These are phyloP conservation scores for Holcopasites calliopsidis DNA, from an alignment of 1,140 invertebrate species.

Conservation along the genomic window DNA sequence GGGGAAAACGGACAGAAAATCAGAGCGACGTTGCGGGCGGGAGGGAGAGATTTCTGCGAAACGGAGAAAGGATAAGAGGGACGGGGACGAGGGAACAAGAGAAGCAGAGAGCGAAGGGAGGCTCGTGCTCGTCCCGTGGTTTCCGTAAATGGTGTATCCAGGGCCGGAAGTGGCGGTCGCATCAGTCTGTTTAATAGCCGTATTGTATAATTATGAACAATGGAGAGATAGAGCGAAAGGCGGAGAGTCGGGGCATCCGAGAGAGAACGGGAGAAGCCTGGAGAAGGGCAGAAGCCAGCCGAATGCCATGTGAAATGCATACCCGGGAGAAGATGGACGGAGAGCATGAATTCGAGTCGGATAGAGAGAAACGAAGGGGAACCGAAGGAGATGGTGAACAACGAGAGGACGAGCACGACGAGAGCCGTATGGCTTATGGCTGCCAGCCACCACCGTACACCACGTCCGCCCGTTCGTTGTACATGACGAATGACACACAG, in stretches of 20 bases:
- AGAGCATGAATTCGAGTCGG: conserved; percentile 23
- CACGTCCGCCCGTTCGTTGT: conserved; percentile 71
- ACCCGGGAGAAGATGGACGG: conserved; percentile 45
- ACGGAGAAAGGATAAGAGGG: neutral
- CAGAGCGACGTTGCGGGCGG: neutral
- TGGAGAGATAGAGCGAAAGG: conserved; percentile 64
- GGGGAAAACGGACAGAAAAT: conserved; percentile 14
- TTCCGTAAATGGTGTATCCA: conserved; percentile 74
- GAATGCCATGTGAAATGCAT: conserved; percentile 70
- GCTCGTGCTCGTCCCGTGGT: conserved; percentile 67
- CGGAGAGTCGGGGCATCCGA: conserved; percentile 8
- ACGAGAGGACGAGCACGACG: conserved; percentile 53
- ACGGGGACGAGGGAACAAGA: neutral
- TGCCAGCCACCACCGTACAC: conserved; percentile 65
- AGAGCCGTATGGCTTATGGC: conserved; percentile 62
- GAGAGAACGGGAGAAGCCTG: conserved; percentile 48
- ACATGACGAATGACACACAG: conserved; percentile 75
- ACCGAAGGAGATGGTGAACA: conserved; percentile 29
- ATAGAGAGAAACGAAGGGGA: conserved; percentile 21
- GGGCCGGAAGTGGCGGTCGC: conserved; percentile 76
- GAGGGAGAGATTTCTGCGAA: conserved; percentile 13
- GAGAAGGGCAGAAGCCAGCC: conserved; percentile 65
- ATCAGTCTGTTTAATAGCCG: conserved; percentile 80
- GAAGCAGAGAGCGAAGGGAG: conserved; percentile 41
- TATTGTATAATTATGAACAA: conserved; percentile 81